Percentiles rank a stretch among this genome's conserved stretches.
phyloP scores from a whole-genome alignment of 2,797 vertebrate species.

The Falco concolor region DNA sequence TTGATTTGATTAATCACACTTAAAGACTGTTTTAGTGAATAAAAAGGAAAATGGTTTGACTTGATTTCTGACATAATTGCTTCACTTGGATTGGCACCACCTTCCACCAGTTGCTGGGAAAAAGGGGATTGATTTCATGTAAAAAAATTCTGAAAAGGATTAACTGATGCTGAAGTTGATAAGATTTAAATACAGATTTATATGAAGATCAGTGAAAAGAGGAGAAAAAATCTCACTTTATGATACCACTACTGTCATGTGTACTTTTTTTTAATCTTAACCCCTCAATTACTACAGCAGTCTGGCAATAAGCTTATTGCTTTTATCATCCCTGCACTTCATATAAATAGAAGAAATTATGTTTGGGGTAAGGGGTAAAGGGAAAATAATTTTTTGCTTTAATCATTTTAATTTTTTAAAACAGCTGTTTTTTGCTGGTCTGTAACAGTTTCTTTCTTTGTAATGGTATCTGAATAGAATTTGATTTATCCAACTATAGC shows the following conservation, averaged over 20 bases:
- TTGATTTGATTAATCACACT: constrained; percentile 77
- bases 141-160: constrained; percentile 71
- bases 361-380: not conserved
- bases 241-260: not conserved
- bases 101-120: constrained; percentile 52
- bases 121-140: constrained; percentile 64
- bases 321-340: not conserved
- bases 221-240: constrained; percentile 3
- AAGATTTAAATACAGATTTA: constrained; percentile 41
- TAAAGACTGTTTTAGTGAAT: constrained; percentile 56
- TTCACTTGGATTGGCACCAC: constrained; percentile 61
- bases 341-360: not conserved
- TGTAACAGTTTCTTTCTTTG: not conserved
- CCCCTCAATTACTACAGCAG: not conserved
- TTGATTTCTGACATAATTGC: constrained; percentile 70
- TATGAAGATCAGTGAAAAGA: constrained; percentile 21
- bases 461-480: not conserved
- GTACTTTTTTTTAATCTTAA: not conserved
- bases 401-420: not conserved
- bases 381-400: not conserved
- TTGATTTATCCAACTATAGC: not conserved
- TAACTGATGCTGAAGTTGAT: constrained; percentile 44
- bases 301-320: not conserved
- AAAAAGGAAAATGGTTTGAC: constrained; percentile 60
- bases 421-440: not conserved